Conservation (phyloP, 2,888 invertebrate species). For the Agriopis aurantiaria region DNA sequence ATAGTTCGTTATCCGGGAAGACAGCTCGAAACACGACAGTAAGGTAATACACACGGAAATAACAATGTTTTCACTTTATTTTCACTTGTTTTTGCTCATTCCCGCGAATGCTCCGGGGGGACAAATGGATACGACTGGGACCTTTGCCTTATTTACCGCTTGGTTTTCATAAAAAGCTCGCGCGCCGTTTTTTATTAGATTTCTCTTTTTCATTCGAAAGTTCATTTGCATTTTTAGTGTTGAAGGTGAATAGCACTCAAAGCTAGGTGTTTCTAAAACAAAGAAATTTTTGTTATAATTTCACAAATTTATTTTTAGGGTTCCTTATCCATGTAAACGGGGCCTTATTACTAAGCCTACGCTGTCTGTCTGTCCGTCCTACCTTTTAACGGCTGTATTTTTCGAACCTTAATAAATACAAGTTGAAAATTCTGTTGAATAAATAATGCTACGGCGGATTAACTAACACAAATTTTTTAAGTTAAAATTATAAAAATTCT, state of each 20-base stretch:
- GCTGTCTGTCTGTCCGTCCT: too few relatives aligned
- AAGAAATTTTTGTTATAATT: constrained; percentile 6
- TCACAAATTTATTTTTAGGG: not conserved
- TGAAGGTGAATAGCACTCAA: constrained; percentile 17
- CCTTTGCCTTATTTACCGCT: constrained; percentile 70
- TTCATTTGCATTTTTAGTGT: constrained; percentile 48
- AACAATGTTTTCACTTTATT: constrained; percentile 82
- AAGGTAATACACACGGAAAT: constrained; percentile 78
- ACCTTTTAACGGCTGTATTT: too few relatives aligned
- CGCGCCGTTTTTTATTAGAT: constrained; percentile 55
- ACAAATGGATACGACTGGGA: constrained; percentile 70
- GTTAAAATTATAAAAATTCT: too few relatives aligned
- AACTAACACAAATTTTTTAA: too few relatives aligned
- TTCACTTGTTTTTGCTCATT: constrained; percentile 78
- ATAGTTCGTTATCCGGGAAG: constrained; percentile 64
- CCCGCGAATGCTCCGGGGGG: constrained; percentile 69
- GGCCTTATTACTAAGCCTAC: too few relatives aligned
- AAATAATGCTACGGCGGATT: too few relatives aligned
- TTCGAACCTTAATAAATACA: too few relatives aligned
- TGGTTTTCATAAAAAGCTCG: constrained; percentile 61
- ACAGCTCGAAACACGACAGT: constrained; percentile 67
- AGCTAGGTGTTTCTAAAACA: not conserved
- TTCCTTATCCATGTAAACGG: not conserved
- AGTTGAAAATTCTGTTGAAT: too few relatives aligned
- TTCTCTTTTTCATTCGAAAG: constrained; percentile 45